These are phyloP conservation scores for Daboia siamensis DNA, from an alignment of 2,113 vertebrate genomes.

Conservation along the genomic window DNA sequence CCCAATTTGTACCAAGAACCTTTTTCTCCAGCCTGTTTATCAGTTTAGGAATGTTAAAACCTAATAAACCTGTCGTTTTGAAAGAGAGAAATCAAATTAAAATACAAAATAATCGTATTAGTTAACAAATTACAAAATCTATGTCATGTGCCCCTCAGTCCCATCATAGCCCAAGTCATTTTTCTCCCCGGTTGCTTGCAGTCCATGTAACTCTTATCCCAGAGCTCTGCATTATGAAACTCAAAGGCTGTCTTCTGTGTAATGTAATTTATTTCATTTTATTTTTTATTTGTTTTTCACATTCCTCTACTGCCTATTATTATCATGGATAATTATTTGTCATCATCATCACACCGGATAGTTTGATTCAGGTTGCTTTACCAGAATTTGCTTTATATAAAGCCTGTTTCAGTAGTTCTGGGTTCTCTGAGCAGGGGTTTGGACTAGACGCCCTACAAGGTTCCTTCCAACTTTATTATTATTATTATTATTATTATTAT, in stretches of 20 bases:
- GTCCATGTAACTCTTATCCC: background rate
- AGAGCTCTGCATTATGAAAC: background rate
- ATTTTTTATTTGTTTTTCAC: background rate
- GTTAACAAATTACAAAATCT: too few relatives aligned
- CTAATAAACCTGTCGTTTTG: too few relatives aligned
- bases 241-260: background rate
- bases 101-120: too few relatives aligned
- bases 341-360: background rate
- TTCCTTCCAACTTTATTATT: too few relatives aligned
- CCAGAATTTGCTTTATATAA: background rate
- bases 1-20: too few relatives aligned
- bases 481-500: too few relatives aligned
- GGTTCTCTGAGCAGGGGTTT: background rate
- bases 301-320: background rate
- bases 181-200: background rate
- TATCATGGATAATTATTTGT: too few relatives aligned
- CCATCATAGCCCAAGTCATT: background rate
- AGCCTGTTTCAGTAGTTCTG: background rate
- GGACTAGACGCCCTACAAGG: too few relatives aligned
- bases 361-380: background rate
- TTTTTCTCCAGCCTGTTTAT: too few relatives aligned
- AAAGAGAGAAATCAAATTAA: too few relatives aligned
- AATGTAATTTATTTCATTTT: background rate
- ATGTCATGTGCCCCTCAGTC: too few relatives aligned
- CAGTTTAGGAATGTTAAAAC: too few relatives aligned